These are phyloP conservation scores for Lysandra bellargus DNA, from an alignment of 2,888 invertebrate species.

Conservation along the genomic window DNA sequence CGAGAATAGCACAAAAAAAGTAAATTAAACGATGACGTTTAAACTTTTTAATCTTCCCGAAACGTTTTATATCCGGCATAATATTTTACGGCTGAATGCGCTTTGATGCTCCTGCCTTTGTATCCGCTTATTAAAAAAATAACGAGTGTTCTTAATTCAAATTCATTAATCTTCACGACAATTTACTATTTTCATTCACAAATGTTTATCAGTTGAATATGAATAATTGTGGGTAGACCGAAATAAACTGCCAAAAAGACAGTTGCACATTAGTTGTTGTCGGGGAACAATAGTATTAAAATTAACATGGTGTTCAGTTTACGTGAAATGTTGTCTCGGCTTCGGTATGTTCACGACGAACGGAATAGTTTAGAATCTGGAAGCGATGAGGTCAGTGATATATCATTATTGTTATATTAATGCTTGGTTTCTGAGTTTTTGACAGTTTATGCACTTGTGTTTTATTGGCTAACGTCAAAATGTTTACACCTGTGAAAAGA, in stretches of 20 bases:
- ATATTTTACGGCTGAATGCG: constrained; percentile 24
- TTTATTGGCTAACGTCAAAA: not conserved
- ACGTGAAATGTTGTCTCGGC: constrained; percentile 63
- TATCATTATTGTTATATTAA: not conserved
- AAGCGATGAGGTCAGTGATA: constrained; percentile 50
- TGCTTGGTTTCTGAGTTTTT: not conserved
- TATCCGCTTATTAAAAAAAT: constrained; percentile 6
- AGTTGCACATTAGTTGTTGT: not conserved
- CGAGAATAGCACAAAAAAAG: constrained; percentile 4
- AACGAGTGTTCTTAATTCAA: constrained; percentile 20
- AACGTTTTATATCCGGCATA: constrained; percentile 8
- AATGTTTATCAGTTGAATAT: constrained; percentile 15
- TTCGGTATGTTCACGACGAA: constrained; percentile 67
- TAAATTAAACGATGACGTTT: constrained; percentile 3
- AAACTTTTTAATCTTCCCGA: constrained; percentile 23
- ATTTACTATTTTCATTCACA: constrained; percentile 15
- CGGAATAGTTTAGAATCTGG: constrained; percentile 53
- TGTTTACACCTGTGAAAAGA: not conserved
- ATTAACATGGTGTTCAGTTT: constrained; percentile 67
- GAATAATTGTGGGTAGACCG: constrained; percentile 33
- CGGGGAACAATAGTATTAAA: not conserved
- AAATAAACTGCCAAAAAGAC: constrained; percentile 30
- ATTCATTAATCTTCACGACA: constrained; percentile 18
- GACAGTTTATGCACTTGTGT: not conserved
- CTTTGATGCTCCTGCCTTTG: constrained; percentile 15